Percentiles rank a stretch among this genome's conserved stretches.
Evolutionary conservation across 2,113 vertebrate genomes (phyloP).

Genomic region (Tragelaphus buxtoni): DNA sequence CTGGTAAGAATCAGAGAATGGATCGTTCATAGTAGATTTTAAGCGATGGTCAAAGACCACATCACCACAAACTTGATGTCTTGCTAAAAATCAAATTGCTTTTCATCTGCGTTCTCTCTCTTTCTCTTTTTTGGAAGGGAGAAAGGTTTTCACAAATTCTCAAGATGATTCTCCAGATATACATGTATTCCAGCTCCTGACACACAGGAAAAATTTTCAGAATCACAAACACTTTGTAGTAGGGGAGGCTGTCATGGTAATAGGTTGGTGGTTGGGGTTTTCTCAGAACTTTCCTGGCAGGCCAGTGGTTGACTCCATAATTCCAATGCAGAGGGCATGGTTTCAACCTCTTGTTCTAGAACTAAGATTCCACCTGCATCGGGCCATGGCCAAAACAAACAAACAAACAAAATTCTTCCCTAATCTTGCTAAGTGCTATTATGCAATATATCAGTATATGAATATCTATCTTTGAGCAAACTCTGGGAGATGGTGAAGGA

Average conservation of each 20-base stretch:
- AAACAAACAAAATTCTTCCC: not conserved
- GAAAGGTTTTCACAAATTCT: not conserved
- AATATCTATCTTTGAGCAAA: not conserved
- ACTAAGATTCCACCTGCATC: not conserved
- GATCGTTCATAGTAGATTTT: not conserved
- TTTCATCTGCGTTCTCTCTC: not conserved
- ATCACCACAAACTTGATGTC: not conserved
- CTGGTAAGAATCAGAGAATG: not conserved
- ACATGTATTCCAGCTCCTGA: not conserved
- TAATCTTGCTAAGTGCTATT: not conserved
- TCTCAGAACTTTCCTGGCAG: not conserved
- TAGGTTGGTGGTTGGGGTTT: not conserved
- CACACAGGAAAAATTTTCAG: not conserved
- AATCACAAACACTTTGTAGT: not conserved
- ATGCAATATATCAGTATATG: not conserved
- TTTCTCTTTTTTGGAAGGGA: not conserved
- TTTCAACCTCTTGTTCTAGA: not conserved
- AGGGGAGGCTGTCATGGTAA: not conserved
- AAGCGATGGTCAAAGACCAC: not conserved
- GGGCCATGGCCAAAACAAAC: not conserved
- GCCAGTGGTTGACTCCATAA: not conserved
- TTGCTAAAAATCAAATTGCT: not conserved
- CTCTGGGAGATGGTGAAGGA: not conserved
- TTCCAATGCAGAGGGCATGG: fast-evolving
- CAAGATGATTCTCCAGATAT: not conserved